These are phyloP conservation scores for Trichacis sp. DNA, from an alignment of 2,888 invertebrate genomes.

Conservation along the genomic window DNA sequence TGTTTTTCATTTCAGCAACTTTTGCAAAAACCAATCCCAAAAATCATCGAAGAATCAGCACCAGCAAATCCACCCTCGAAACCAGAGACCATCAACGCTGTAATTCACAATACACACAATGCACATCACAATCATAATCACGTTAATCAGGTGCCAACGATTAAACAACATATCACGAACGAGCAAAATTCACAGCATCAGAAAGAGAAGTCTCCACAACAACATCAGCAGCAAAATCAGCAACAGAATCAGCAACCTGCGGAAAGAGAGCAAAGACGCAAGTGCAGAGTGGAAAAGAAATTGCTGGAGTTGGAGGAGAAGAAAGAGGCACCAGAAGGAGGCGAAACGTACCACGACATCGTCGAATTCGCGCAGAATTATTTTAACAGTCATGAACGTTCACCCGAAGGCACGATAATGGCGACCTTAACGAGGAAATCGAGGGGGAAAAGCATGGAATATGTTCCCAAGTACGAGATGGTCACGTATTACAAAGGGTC, in stretches of 20 bases:
- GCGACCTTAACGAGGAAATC: slow-evolving; percentile 85
- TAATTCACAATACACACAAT: slow-evolving; percentile 20
- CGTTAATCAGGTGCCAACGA: slow-evolving; percentile 44
- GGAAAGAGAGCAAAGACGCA: slow-evolving; percentile 84
- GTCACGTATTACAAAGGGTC: slow-evolving; percentile 88
- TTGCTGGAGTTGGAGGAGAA: slow-evolving; percentile 82
- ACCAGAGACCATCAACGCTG: slow-evolving; percentile 48
- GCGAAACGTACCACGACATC: slow-evolving; percentile 79
- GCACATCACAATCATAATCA: slow-evolving; percentile 47
- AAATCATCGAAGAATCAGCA: slow-evolving; percentile 55
- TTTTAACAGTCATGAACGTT: slow-evolving; percentile 89
- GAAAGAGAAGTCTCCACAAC: slow-evolving; percentile 33
- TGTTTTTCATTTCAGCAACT: slow-evolving; percentile 40
- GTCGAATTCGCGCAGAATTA: slow-evolving; percentile 93
- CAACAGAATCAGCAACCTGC: slow-evolving; percentile 66
- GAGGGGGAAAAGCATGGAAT: slow-evolving; percentile 78
- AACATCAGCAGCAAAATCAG: slow-evolving; percentile 50
- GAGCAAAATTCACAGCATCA: slow-evolving; percentile 43
- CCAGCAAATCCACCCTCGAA: slow-evolving; percentile 54
- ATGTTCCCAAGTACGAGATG: slow-evolving; percentile 93
- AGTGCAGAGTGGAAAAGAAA: slow-evolving; percentile 87
- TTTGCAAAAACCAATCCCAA: slow-evolving; percentile 55
- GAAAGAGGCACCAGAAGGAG: slow-evolving; percentile 60
- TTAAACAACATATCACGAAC: slow-evolving; percentile 44
- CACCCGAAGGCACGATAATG: slow-evolving; percentile 89